These are phyloP conservation scores for Neocrepidodera transversa DNA, from an alignment of 2,888 invertebrate genomes.

Conservation along the genomic window DNA sequence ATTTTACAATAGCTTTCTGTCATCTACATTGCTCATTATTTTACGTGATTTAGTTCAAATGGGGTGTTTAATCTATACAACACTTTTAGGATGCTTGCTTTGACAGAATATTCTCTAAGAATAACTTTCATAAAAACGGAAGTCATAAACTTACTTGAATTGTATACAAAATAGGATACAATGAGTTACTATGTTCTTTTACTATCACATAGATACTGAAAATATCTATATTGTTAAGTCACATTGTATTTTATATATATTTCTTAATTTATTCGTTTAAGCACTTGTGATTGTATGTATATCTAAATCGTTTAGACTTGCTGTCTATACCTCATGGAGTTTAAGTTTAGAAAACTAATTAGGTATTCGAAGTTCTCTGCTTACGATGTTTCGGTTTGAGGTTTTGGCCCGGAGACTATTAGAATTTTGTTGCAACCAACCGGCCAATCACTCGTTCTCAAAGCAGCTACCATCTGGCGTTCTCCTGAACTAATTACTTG, in stretches of 20 bases:
- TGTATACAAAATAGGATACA: too few species aligned
- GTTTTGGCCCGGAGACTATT: constrained; percentile 17
- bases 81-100: constrained; percentile 11
- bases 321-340: too few species aligned
- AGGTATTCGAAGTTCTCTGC: neutral
- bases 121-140: neutral
- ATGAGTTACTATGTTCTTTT: too few species aligned
- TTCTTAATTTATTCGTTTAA: too few species aligned
- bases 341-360: neutral
- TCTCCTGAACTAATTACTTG: constrained; percentile 58
- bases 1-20: constrained; percentile 27
- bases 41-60: constrained; percentile 26
- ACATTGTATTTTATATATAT: too few species aligned
- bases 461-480: constrained; percentile 52
- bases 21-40: constrained; percentile 24
- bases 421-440: constrained; percentile 25
- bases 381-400: constrained; percentile 8
- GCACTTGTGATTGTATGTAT: too few species aligned
- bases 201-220: too few species aligned
- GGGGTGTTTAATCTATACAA: constrained; percentile 25
- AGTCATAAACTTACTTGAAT: too few species aligned
- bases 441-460: constrained; percentile 36
- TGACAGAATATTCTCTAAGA: constrained; percentile 6
- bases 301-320: too few species aligned
- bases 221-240: too few species aligned